Percentiles rank a stretch among this genome's conserved stretches.
Conservation (phyloP, 64 coral and sea anemone species). For the Acropora yongei region DNA sequence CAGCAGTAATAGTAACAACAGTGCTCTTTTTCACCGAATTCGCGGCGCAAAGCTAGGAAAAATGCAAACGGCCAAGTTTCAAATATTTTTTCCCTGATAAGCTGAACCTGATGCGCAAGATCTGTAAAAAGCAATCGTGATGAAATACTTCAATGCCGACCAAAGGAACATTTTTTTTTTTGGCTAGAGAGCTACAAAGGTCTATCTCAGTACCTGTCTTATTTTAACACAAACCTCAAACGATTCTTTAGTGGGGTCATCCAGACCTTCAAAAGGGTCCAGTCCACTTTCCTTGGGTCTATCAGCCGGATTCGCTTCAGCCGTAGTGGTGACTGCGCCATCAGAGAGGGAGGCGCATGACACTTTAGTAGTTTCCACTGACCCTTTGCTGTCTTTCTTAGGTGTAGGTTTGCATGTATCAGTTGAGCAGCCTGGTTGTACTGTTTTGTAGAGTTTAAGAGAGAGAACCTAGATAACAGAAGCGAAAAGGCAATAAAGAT, state of each 20-base stretch:
- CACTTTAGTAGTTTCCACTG: neutral
- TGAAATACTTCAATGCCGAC: too few species aligned
- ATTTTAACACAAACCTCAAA: slow-evolving; percentile 73
- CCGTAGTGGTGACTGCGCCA: neutral
- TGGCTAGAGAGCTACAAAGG: too few species aligned
- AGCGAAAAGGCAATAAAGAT: neutral
- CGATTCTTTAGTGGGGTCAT: slow-evolving; percentile 84
- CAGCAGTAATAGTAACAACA: too few species aligned
- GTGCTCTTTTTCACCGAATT: too few species aligned
- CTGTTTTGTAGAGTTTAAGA: slow-evolving; percentile 81
- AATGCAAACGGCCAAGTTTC: too few species aligned
- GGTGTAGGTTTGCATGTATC: neutral
- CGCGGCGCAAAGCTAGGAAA: too few species aligned
- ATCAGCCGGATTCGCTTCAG: neutral
- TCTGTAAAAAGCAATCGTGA: too few species aligned
- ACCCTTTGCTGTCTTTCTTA: slow-evolving; percentile 31
- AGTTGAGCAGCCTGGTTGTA: neutral
- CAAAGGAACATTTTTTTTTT: too few species aligned
- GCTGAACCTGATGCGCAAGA: too few species aligned
- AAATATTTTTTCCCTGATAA: too few species aligned
- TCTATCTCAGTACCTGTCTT: too few species aligned
- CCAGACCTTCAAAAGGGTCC: slow-evolving; percentile 82
- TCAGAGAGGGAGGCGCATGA: neutral
- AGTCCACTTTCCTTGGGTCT: slow-evolving; percentile 40
- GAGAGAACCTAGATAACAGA: slow-evolving; percentile 68